Evolutionary conservation across 2,797 vertebrate species (phyloP).

Genomic region (Ctenopoma multispine): DNA sequence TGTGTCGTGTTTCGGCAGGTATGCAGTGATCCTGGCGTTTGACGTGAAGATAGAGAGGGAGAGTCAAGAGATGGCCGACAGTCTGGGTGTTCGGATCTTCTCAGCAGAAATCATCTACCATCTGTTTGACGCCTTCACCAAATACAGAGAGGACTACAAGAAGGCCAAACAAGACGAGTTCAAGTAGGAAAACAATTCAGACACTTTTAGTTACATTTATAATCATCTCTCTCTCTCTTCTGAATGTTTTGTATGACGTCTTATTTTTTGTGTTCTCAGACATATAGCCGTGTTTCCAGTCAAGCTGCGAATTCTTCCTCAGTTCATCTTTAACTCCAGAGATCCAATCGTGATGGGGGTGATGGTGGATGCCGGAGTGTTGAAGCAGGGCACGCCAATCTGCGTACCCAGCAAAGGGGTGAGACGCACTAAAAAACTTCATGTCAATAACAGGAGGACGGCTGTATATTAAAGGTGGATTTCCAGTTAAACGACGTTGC

Average conservation of each 20-base stretch:
- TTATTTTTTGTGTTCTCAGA: slow-evolving; percentile 72
- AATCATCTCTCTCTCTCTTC: neutral
- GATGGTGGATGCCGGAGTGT: slow-evolving; percentile 90
- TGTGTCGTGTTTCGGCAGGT: slow-evolving; percentile 76
- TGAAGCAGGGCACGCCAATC: slow-evolving; percentile 93
- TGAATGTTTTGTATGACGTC: neutral
- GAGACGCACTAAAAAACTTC: slow-evolving; percentile 63
- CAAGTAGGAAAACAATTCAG: slow-evolving; percentile 87
- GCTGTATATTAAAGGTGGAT: no score
- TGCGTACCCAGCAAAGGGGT: slow-evolving; percentile 97
- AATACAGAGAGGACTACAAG: slow-evolving; percentile 98
- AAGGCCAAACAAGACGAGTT: slow-evolving; percentile 99
- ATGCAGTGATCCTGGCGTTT: slow-evolving; percentile 94
- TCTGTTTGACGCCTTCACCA: slow-evolving; percentile 97
- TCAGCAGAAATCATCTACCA: slow-evolving; percentile 99
- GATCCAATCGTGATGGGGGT: slow-evolving; percentile 98
- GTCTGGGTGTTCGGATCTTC: slow-evolving; percentile 94
- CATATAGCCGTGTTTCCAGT: slow-evolving; percentile 95
- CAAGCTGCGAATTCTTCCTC: slow-evolving; percentile 95
- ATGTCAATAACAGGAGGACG: neutral
- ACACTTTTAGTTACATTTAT: no score
- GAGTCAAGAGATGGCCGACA: slow-evolving; percentile 98
- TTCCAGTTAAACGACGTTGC: no score
- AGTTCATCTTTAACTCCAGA: slow-evolving; percentile 98
- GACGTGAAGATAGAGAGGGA: slow-evolving; percentile 97